These are phyloP conservation scores for Hemibagrus wyckioides DNA, from an alignment of 2,113 vertebrate genomes.

Conservation along the genomic window DNA sequence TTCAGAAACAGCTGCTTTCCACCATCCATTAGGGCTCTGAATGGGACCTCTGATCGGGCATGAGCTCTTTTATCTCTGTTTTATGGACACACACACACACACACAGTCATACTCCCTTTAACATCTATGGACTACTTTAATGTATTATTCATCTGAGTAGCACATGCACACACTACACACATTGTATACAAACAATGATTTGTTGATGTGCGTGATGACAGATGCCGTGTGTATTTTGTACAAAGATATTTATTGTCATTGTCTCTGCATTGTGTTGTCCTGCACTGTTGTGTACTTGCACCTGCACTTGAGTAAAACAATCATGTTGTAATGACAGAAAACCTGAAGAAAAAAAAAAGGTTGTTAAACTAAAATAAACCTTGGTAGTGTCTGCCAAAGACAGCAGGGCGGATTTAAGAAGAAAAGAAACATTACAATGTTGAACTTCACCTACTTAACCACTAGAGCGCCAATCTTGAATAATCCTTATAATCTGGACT, in stretches of 20 bases:
- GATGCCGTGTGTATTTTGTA: neutral
- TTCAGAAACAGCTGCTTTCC: neutral
- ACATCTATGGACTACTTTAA: neutral
- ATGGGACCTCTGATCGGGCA: neutral
- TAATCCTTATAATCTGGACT: neutral
- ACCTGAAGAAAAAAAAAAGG: slow-evolving; percentile 4
- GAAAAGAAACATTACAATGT: neutral
- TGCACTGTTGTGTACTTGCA: neutral
- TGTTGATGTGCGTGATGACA: neutral
- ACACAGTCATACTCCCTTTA: neutral
- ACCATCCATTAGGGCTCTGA: neutral
- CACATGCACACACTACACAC: neutral
- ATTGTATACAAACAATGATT: too few relatives aligned
- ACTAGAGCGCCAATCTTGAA: neutral
- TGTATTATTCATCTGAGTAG: neutral
- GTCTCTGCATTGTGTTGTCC: neutral
- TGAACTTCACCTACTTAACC: neutral
- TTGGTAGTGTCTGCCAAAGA: neutral
- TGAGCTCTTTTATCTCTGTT: neutral
- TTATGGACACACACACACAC: neutral
- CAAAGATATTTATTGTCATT: neutral
- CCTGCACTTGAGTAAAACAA: neutral
- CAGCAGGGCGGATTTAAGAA: neutral
- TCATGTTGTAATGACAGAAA: slow-evolving; percentile 9
- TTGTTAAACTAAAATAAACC: neutral